Evolutionary conservation across 1,140 invertebrate genomes (phyloP).

Genomic region (Anadara kagoshimensis): DNA sequence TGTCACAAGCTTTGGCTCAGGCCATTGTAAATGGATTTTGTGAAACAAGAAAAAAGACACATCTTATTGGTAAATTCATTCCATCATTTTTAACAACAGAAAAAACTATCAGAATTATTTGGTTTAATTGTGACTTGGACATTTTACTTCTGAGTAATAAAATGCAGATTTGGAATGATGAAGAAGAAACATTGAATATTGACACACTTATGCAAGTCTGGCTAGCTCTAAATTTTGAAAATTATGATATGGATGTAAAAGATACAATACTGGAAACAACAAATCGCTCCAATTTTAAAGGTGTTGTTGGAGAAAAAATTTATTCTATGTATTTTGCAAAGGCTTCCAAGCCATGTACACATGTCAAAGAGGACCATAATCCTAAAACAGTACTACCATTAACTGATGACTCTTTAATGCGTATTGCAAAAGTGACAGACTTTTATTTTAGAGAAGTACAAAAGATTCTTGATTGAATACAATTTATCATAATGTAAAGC

Average conservation of each 20-base stretch:
- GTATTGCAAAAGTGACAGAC: too few relatives aligned
- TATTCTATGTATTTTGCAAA: too few relatives aligned
- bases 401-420: too few relatives aligned
- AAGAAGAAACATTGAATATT: neutral
- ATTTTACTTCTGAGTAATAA: conserved; percentile 3
- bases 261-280: neutral
- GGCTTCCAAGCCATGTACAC: too few relatives aligned
- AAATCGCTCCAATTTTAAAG: conserved; percentile 1
- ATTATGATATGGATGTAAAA: neutral
- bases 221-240: neutral
- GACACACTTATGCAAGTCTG: neutral
- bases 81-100: conserved; percentile 7
- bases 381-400: too few relatives aligned
- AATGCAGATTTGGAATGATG: conserved; percentile 4
- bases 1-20: neutral
- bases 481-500: too few relatives aligned
- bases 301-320: conserved; percentile 1
- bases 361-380: too few relatives aligned
- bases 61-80: conserved; percentile 10
- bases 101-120: conserved; percentile 10
- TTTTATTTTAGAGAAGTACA: too few relatives aligned
- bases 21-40: conserved; percentile 10
- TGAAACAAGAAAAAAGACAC: neutral
- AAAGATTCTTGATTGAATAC: too few relatives aligned
- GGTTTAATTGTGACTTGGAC: conserved; percentile 3